These are phyloP conservation scores for Philaenus spumarius DNA, from an alignment of 1,140 invertebrate genomes.

Conservation along the genomic window DNA sequence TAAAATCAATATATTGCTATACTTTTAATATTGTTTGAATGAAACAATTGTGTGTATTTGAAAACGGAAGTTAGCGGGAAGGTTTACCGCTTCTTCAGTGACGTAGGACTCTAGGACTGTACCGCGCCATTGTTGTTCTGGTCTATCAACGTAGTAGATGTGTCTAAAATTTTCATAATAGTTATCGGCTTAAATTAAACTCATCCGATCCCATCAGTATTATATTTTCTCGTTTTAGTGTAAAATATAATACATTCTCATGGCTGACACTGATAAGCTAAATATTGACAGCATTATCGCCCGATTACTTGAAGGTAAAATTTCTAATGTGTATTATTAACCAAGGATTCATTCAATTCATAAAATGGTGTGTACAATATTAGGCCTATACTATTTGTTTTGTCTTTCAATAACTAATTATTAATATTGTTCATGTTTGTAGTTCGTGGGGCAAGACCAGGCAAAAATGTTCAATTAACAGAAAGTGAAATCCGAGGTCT, in stretches of 20 bases:
- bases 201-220: too few relatives aligned
- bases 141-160: too few relatives aligned
- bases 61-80: too few relatives aligned
- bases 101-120: too few relatives aligned
- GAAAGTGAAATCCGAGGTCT: constrained; percentile 54
- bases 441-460: constrained; percentile 61
- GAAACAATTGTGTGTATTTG: neutral
- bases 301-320: constrained; percentile 32
- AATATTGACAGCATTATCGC: constrained; percentile 35
- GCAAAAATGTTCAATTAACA: constrained; percentile 66
- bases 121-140: too few relatives aligned
- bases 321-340: too few relatives aligned
- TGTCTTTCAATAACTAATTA: neutral
- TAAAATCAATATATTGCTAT: too few relatives aligned
- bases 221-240: too few relatives aligned
- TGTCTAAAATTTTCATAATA: too few relatives aligned
- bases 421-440: constrained; percentile 10
- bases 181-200: too few relatives aligned
- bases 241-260: too few relatives aligned
- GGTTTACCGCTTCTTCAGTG: too few relatives aligned
- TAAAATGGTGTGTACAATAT: neutral
- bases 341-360: neutral
- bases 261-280: constrained; percentile 22
- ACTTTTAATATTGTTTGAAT: neutral
- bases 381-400: neutral